phyloP scores from a whole-genome alignment of 2,113 vertebrate species.

The Lanius ludovicianus region DNA sequence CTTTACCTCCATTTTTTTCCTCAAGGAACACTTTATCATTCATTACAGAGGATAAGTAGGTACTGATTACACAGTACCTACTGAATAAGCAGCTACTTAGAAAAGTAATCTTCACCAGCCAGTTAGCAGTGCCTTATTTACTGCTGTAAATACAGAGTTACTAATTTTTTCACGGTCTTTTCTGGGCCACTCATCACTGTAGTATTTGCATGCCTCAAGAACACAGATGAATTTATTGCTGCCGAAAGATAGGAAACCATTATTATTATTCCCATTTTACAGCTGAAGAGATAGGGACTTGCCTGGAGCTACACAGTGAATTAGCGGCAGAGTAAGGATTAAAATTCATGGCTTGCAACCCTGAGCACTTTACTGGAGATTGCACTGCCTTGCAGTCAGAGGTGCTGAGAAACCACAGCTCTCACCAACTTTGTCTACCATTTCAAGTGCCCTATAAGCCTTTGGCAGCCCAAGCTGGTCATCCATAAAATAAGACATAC shows the following conservation, averaged over 20 bases:
- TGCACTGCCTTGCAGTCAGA: background rate
- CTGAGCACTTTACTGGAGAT: background rate
- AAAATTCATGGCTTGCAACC: slow-evolving; percentile 29
- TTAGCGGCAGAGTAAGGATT: slow-evolving; percentile 37
- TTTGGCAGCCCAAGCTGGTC: background rate
- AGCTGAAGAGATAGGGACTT: slow-evolving; percentile 44
- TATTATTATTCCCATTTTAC: slow-evolving; percentile 58
- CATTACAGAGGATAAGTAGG: background rate
- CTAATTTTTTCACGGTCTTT: slow-evolving; percentile 14
- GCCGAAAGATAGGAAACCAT: slow-evolving; percentile 16
- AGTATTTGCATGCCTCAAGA: slow-evolving; percentile 46
- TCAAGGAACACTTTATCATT: background rate
- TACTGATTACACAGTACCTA: slow-evolving; percentile 34
- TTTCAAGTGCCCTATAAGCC: background rate
- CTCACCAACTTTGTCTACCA: background rate
- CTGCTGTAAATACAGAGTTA: slow-evolving; percentile 41
- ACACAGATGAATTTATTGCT: slow-evolving; percentile 9
- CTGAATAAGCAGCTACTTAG: slow-evolving; percentile 46
- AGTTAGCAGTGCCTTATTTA: slow-evolving; percentile 43
- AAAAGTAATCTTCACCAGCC: slow-evolving; percentile 37
- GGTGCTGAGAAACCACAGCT: background rate
- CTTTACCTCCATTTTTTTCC: background rate
- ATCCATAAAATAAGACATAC: slow-evolving; percentile 17
- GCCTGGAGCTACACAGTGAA: slow-evolving; percentile 40
- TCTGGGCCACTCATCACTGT: slow-evolving; percentile 27